Evolutionary conservation across 2,113 vertebrate genomes (phyloP).

Genomic region (Synchiropus splendidus): DNA sequence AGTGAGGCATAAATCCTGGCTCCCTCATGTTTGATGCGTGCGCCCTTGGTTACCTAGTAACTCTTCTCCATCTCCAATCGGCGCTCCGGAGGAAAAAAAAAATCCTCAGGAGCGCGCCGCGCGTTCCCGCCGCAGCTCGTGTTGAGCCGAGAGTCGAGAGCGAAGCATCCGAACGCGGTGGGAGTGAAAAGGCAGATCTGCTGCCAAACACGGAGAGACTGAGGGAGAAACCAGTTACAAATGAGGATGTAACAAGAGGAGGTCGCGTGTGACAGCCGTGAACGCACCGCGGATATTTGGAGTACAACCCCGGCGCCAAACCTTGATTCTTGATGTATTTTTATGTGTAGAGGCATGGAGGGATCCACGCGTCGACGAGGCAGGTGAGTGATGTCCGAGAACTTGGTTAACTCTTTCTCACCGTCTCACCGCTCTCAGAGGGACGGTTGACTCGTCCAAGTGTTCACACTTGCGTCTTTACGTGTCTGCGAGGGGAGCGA

Average conservation of each 20-base stretch:
- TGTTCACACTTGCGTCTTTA: no score
- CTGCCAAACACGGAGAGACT: constrained; percentile 9
- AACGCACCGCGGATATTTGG: constrained; percentile 51
- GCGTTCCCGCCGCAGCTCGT: constrained; percentile 54
- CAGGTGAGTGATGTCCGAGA: constrained; percentile 66
- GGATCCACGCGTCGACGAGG: constrained; percentile 51
- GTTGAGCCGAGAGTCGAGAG: constrained; percentile 53
- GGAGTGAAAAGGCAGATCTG: constrained; percentile 38
- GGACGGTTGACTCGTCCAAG: no score
- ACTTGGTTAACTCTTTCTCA: no score
- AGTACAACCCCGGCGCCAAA: constrained; percentile 29
- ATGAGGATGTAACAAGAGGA: constrained; percentile 38
- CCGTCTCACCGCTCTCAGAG: no score
- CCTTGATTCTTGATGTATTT: constrained; percentile 26
- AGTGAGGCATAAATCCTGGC: constrained; percentile 31
- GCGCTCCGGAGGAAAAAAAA: constrained; percentile 43
- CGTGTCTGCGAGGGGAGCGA: constrained; percentile 1
- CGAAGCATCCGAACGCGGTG: constrained; percentile 53
- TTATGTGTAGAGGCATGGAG: constrained; percentile 54
- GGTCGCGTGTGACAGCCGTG: background rate
- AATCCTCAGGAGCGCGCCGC: constrained; percentile 56
- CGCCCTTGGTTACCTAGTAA: constrained; percentile 73
- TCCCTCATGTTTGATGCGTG: constrained; percentile 47
- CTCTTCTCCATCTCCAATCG: constrained; percentile 61
- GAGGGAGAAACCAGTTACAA: constrained; percentile 20